Evolutionary conservation across 2,113 vertebrate species (phyloP).

Genomic region (Erythrolamprus reginae): DNA sequence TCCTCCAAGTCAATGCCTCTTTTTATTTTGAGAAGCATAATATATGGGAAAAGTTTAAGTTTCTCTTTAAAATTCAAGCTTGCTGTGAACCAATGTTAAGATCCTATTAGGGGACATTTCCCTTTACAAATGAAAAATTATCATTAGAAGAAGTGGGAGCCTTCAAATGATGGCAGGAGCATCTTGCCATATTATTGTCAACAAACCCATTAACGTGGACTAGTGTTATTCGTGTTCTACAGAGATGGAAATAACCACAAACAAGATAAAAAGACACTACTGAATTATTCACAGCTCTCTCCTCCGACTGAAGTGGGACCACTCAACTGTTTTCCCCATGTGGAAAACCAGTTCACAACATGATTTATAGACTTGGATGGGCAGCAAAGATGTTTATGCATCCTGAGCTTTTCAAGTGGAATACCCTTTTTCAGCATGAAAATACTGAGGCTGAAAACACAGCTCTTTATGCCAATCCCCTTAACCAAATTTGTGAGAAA

Average conservation of each 20-base stretch:
- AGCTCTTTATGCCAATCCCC: not conserved
- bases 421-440: rapidly evolving
- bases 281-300: slow-evolving; percentile 1
- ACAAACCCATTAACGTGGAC: not conserved
- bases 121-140: not conserved
- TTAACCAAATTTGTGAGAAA: not conserved
- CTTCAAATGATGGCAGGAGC: not conserved
- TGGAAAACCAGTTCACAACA: not conserved
- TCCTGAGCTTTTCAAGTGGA: not conserved
- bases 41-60: not conserved
- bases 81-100: not conserved
- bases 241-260: slow-evolving; percentile 5
- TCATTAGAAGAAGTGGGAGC: not conserved
- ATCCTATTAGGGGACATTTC: not conserved
- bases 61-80: not conserved
- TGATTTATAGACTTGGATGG: not conserved
- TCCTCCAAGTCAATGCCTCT: not conserved
- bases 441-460: rapidly evolving
- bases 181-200: not conserved
- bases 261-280: slow-evolving; percentile 9
- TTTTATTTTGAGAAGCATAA: not conserved
- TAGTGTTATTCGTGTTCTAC: not conserved
- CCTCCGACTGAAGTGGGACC: not conserved
- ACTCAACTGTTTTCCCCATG: slow-evolving; percentile 27
- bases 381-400: slow-evolving; percentile 2